Base-by-base conservation (phyloP, 2,888 invertebrate genomes). In the Dolichopus griseipennis region DNA sequence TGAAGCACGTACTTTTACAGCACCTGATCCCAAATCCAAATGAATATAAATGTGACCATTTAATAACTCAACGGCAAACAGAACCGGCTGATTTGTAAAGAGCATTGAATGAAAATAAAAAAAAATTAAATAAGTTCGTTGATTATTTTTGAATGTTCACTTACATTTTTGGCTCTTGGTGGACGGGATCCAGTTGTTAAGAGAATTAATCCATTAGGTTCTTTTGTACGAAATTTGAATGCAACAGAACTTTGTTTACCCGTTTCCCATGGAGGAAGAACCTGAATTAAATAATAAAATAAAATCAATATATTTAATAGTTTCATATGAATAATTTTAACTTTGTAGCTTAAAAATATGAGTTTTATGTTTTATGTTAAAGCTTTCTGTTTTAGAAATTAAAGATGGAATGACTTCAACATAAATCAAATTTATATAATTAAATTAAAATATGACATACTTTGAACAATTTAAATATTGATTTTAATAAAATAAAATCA, bases 211-310 rank as follows among this genome's bases (percentile, higher is more conserved):
- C 97, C 97, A 77, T 97, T 94, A 9, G 93, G 91, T 81, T 97
- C 97, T 79, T 92, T 94, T 65, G 97, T 97, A 71, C 96, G 89
- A 78, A 98, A 94, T 83, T 96, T 95, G 83, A 97, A 93, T 64
- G 93, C 91, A 77, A 97, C 90, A 37, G 91, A 92, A 70, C 95
- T 95, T 34, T 90, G 88, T 77, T 91, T 90, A 77, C 92, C 91
- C 2, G 93, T 92, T 79, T 94, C 93, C 95, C 95, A 95, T 68
- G 92, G 90, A 64, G 95, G 95, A 75, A 96, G 83, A 67, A 81
- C 76, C 81, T 81, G 9, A 15, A 10, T 37, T 27, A 27, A 27
- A 27, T 27, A 27, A 27, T 27, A 27, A 27, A 27, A 27, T 27
- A 27, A 27, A 27, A 27, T 27, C 2, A 27, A 27, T 27, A 27